phyloP scores from a whole-genome alignment of 1,140 invertebrate genomes.

The Metaphire vulgaris region DNA sequence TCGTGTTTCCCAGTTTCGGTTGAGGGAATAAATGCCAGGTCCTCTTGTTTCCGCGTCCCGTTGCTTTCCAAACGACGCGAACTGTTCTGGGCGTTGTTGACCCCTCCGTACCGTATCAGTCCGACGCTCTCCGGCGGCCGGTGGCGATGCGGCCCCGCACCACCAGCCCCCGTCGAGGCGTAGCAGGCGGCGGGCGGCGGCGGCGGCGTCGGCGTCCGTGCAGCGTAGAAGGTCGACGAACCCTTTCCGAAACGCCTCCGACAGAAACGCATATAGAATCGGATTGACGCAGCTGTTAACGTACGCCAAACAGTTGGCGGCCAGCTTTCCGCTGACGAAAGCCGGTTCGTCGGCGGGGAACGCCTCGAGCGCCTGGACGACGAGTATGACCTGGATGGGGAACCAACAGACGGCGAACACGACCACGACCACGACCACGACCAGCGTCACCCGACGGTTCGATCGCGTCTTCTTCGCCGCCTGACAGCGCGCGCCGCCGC shows the following conservation, averaged over 20 bases:
- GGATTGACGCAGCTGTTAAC: constrained; percentile 92
- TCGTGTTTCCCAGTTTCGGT: no score
- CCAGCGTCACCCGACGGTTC: constrained; percentile 76
- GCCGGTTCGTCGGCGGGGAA: constrained; percentile 47
- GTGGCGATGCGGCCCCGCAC: not conserved
- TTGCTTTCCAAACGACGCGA: not conserved
- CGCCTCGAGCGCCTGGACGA: constrained; percentile 36
- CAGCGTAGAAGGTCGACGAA: constrained; percentile 63
- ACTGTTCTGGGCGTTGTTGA: not conserved
- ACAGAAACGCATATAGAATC: constrained; percentile 86
- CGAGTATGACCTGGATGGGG: constrained; percentile 70
- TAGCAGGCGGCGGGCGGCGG: no score
- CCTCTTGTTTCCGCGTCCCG: no score
- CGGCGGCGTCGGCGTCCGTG: no score
- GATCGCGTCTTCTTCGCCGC: constrained; percentile 67
- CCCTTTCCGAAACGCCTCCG: constrained; percentile 76
- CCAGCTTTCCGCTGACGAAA: constrained; percentile 68
- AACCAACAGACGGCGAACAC: constrained; percentile 94
- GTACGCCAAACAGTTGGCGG: constrained; percentile 81
- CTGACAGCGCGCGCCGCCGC: constrained; percentile 65
- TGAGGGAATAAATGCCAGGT: no score
- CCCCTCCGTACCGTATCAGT: not conserved
- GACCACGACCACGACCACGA: constrained; percentile 87
- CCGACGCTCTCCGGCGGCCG: not conserved
- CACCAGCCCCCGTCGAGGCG: not conserved